Base-by-base conservation (phyloP, 1,140 invertebrate species). In the Drosophila athabasca region DNA sequence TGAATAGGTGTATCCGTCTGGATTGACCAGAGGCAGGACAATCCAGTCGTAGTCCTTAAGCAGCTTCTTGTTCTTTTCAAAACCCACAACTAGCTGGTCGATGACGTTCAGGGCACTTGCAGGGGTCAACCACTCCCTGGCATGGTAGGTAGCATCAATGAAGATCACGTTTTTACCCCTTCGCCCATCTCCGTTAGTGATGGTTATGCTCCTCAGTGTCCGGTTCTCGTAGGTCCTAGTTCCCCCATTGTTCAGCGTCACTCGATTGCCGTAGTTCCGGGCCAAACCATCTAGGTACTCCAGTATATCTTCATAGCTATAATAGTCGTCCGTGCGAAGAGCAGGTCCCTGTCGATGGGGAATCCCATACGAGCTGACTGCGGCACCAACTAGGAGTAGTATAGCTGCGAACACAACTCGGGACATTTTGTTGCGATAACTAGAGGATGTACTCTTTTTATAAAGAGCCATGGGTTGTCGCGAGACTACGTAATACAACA, bases 41-140 rank as follows among this genome's bases (percentile, higher is more conserved):
- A 76, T 50, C 78, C 78, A 80, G 26, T 81, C 78, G 31, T 61
- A 64, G 13, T 81, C 67, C 29, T 53, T 1, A 6, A 94, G 73
- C 2, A 94, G 57, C 2, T 92, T 44, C 11, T 71, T 55, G 48
- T 92, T 78, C 5, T 92, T 82, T 8, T 80, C 91, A 72, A 93
- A 75, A 35, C 93, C 92, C 11, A 93, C 92, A 0, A 94, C 92
- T 19, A 95, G 79, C 78, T 94, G 92, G 53, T 94, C 79, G 6
- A 95, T 93, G 13, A 95, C 92, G 88, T 94, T 95, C 2, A 95
- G 70, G 19, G 93, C 93, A 0, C 93, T 92, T 0, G 94, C 93
- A 8, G 94, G 93, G 0, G 94, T 92, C 92, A 2, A 93, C 93
- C 3, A 95, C 93, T 43, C 95, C 55, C 95, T 92, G 2, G 94